Base-by-base conservation (phyloP, 2,888 invertebrate species). In the Drosophila mercatorum region DNA sequence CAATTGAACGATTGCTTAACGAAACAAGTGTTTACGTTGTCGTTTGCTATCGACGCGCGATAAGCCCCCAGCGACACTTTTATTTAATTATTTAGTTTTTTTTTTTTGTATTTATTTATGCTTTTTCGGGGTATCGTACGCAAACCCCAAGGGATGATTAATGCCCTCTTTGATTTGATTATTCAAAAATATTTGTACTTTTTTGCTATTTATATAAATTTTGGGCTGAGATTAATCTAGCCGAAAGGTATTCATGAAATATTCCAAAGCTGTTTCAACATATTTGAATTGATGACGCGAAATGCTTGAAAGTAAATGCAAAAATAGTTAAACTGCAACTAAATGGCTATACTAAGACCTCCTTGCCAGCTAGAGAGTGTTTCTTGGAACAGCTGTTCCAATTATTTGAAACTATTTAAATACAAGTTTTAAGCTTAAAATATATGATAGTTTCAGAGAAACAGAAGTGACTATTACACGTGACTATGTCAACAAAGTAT, bases 1-100 rank as follows among this genome's bases (percentile, higher is more conserved):
- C 17, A 72, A 58, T 63, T 66, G 17, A 74, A 58, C 60, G 62
- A 69, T 70, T 69, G 53, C 69, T 17, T 52, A 60, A 60, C 34
- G 31, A 64, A 79, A 63, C 66, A 79, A 76, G 62, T 71, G 64
- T 78, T 71, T 56, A 51, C 59, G 56, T 53, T 60, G 68, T 63
- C 59, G 56, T 52, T 44, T 40, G 66, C 62, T 75, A 61, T 52
- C 36, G 26, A 11, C n/a, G 5, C 53, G 74, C 53, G 74, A 73
- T 62, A 71, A 69, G 44, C 31, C 49, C 31, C 47, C 36, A 17
- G 47, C 52, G 52, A 65, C 43, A 68, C 10, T 56, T 68, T 61
- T 49, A 31, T 49, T 31, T 31, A 47, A 14, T 28, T 43, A 43
- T 56, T 43, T n/a, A 7, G 2, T 22, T 22, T 2, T 22, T 22